A percentile compares a stretch with the other conserved stretches of the same genome.
These are phyloP conservation scores for Cepaea hortensis DNA, from an alignment of 2,888 invertebrate species.

Conservation along the genomic window DNA sequence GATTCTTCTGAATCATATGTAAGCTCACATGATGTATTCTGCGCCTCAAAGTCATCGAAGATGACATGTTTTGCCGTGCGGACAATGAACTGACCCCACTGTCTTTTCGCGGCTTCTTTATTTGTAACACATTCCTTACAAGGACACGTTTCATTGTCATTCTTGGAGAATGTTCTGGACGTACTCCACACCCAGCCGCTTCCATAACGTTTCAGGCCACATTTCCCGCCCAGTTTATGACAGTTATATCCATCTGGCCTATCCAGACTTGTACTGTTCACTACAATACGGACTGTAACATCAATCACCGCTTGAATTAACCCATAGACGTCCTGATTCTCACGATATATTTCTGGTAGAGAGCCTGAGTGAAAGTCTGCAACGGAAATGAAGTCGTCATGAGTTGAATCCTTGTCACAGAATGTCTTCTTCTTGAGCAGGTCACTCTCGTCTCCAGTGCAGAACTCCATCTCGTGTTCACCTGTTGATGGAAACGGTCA, in stretches of 20 bases:
- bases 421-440: neutral
- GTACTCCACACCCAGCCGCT: neutral
- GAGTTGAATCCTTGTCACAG: constrained; percentile 2
- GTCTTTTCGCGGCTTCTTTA: neutral
- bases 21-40: neutral
- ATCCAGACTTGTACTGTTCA: neutral
- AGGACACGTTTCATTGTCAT: neutral
- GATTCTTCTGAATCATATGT: neutral
- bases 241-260: neutral
- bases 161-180: neutral
- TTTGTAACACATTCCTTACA: neutral
- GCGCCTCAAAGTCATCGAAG: neutral
- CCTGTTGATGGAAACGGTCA: neutral
- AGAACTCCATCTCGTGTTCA: constrained; percentile 10
- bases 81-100: neutral
- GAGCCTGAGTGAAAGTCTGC: neutral
- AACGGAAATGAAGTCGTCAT: neutral
- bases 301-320: neutral
- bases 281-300: neutral
- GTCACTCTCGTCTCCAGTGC: neutral
- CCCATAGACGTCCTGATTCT: neutral
- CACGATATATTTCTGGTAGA: neutral
- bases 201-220: neutral
- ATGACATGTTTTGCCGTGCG: neutral
- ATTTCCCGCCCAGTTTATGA: neutral